These are phyloP conservation scores for Halictus quadricinctus DNA, from an alignment of 2,888 invertebrate species.

Conservation along the genomic window DNA sequence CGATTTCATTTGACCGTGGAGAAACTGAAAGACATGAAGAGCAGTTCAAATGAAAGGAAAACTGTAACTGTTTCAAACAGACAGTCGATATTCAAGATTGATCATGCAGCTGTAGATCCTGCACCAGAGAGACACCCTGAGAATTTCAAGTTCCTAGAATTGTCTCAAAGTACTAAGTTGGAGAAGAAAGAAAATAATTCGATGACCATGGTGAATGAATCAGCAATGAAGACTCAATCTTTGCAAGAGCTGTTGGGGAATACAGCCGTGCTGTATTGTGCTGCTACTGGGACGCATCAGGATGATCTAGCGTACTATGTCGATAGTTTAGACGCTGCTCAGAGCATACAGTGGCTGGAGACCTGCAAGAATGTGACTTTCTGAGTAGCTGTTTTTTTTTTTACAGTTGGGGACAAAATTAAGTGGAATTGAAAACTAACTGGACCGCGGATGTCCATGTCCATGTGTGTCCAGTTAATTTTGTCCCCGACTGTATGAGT, in stretches of 20 bases:
- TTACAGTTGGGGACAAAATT: neutral
- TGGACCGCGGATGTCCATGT: too few relatives aligned
- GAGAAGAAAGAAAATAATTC: slow-evolving; percentile 23
- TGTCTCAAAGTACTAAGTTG: slow-evolving; percentile 5
- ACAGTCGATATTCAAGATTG: slow-evolving; percentile 28
- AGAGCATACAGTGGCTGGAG: slow-evolving; percentile 76
- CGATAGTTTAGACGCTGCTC: slow-evolving; percentile 72
- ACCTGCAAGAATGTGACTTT: slow-evolving; percentile 52
- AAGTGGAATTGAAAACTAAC: too few relatives aligned
- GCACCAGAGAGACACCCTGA: slow-evolving; percentile 8
- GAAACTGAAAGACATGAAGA: slow-evolving; percentile 47
- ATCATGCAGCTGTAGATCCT: neutral
- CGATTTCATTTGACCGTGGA: slow-evolving; percentile 57
- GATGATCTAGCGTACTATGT: slow-evolving; percentile 76
- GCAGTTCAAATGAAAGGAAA: neutral
- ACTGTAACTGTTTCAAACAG: neutral
- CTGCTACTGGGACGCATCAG: slow-evolving; percentile 77
- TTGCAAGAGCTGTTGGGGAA: slow-evolving; percentile 76
- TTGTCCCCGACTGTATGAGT: neutral
- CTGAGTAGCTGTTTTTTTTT: slow-evolving; percentile 10
- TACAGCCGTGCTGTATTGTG: slow-evolving; percentile 78
- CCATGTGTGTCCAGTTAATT: too few relatives aligned
- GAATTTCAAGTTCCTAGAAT: slow-evolving; percentile 10
- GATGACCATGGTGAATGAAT: neutral
- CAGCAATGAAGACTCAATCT: slow-evolving; percentile 18